Base-by-base conservation (phyloP, 2,797 vertebrate genomes). In the Myoxocephalus aenaeus region DNA sequence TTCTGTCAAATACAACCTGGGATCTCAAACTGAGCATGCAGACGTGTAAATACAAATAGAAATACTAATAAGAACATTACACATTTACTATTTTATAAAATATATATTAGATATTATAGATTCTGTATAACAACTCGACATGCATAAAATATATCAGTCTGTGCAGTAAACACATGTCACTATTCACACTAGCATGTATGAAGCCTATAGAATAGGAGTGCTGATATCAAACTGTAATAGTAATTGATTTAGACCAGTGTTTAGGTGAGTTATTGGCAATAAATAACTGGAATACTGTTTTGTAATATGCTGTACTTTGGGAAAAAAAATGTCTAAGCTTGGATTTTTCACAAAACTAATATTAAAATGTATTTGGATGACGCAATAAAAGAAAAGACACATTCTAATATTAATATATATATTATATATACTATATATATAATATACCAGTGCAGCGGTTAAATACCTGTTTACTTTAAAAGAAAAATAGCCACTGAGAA, bases 121-220 rank as follows among this genome's bases (percentile, higher is more conserved):
- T 75, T 90, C 73, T 90, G 81, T 92, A 91, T 89, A 89, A 78
- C 62, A 77, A 81, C 64, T 84, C 13, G 2, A 82, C 90, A 91
- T 93, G 91, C 91, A 91, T 87, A 73, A 86, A 81, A 85, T 86
- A 87, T 34, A 77, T 62, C 54, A 27, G 67, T 77, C 36, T 86
- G 86, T 83, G 86, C 75, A 73, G 76, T 77, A 58, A 69, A 79
- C 83, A 76, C 46, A 68, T 77, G 42, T 83, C 64, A 75, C 67
- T 78, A 20, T 79, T 70, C 53, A 73, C 75, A 40, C 57, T 69
- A 38, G 65, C 69, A 50, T 10, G 25, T n/a, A 34, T 65, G 69
- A 79, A 73, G 72, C 69, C 72, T 58, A 77, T 0, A 54, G 76
- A 80, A 70, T 1, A 78, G 70, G 57, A 82, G 79, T 59, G 73